Evolutionary conservation across 2,113 vertebrate genomes (phyloP), one percentile per base, ranked within the genome.

Genomic region (Rousettus leschenaultii): DNA sequence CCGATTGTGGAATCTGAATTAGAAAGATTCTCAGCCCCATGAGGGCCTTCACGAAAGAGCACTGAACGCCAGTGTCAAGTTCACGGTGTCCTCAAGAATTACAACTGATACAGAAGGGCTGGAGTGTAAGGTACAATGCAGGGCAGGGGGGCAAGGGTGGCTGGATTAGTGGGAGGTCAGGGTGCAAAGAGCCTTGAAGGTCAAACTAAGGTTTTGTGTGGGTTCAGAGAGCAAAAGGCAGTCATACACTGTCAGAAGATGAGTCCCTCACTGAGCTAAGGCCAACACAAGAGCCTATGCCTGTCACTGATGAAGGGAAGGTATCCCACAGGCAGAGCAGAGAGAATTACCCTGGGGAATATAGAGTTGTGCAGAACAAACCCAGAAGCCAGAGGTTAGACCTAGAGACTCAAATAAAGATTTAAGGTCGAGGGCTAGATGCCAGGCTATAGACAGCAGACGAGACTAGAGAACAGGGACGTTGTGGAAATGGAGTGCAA

Each of bases 271-370:
- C 21, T 8, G 21, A 73, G 16, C 16, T 21, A 24, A 55, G 40
- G 40, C 0, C 18, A 48, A 68, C 24, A 1, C 51, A 63, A 68
- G 83, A 51, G 40, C 30, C 59, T 24, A 6, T 0, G 9, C 12
- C 51, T 59, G 15, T 30, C 77, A 33, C 22, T 7, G 38, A 57
- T 53, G 19, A 73, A 5, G 19, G n/a, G 70, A 26, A 3, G 16
- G 13, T 33, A 13, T 38, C n/a, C 43, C 53, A 5, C 8, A 75
- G 3, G 3, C 1, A 68, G 59, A 26, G 16, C 38, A 55, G 15
- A 30, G 3, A 96, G 53, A 43, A 74, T 28, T 38, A 15, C n/a
- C 59, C 40, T 33, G 63, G 22, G 59, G 66, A 80, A n/a, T 26
- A 38, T 83, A 86, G 28, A 28, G 28, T 26, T 33, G 19, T n/a